Evolutionary conservation across 2,888 invertebrate genomes (phyloP).

Genomic region (Adelognathus sp.): DNA sequence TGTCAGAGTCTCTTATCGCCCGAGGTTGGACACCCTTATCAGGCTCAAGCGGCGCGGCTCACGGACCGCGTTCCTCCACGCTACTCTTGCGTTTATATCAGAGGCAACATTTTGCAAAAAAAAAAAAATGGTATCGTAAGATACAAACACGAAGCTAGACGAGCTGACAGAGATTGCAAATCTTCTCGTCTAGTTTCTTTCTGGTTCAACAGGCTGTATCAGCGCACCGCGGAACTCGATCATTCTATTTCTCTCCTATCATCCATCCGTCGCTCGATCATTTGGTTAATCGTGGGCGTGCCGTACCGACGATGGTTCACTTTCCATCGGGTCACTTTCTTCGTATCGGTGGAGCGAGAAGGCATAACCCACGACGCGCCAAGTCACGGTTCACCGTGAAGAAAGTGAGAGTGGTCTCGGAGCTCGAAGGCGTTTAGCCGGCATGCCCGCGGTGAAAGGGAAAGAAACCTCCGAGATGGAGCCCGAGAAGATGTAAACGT

Average conservation of each 20-base stretch:
- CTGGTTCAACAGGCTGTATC: no score
- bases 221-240: no score
- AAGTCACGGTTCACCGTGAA: slow-evolving; percentile 66
- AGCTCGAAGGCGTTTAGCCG: slow-evolving; percentile 69
- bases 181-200: neutral
- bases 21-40: slow-evolving; percentile 74
- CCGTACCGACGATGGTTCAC: neutral
- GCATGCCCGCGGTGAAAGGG: slow-evolving; percentile 79
- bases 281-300: neutral
- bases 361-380: slow-evolving; percentile 39
- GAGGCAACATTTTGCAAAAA: neutral
- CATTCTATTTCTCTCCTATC: neutral
- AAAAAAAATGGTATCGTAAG: slow-evolving; percentile 8
- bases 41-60: slow-evolving; percentile 40
- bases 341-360: slow-evolving; percentile 28
- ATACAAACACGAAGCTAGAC: no score
- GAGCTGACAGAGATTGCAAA: neutral
- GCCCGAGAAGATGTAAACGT: slow-evolving; percentile 66
- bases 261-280: neutral
- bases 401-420: slow-evolving; percentile 76
- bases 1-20: slow-evolving; percentile 77
- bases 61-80: slow-evolving; percentile 10
- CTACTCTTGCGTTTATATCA: slow-evolving; percentile 11
- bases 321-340: slow-evolving; percentile 49
- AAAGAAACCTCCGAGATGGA: slow-evolving; percentile 59